Percentiles rank a stretch among this genome's conserved stretches.
phyloP scores from a whole-genome alignment of 64 coral and sea anemone species.

The Actinia tenebrosa region DNA sequence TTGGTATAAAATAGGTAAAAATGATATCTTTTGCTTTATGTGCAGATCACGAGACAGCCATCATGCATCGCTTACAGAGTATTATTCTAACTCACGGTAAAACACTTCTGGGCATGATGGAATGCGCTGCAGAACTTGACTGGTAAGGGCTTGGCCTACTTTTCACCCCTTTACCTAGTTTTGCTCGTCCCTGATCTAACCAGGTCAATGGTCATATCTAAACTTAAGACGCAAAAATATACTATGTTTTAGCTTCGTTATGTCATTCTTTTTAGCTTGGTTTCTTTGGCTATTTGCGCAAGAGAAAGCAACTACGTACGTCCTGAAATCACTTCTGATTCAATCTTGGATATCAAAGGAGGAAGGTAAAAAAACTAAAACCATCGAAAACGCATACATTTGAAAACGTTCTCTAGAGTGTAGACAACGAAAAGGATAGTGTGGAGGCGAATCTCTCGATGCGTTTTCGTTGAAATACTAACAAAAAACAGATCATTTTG shows the following conservation, averaged over 20 bases:
- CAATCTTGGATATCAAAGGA: conserved; percentile 78
- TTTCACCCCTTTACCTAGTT: too few relatives aligned
- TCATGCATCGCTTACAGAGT: conserved; percentile 95
- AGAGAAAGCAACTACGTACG: conserved; percentile 84
- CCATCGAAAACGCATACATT: too few relatives aligned
- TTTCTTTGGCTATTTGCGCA: conserved; percentile 81
- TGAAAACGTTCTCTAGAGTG: too few relatives aligned
- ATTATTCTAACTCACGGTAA: conserved; percentile 79
- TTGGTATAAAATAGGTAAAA: background rate
- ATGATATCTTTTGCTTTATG: background rate
- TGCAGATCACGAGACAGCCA: conserved; percentile 93
- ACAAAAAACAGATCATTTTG: too few relatives aligned
- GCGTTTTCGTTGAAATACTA: too few relatives aligned
- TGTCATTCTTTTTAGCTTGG: conserved; percentile 48
- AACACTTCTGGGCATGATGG: conserved; percentile 82
- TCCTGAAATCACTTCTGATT: conserved; percentile 65
- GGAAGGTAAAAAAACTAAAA: conserved; percentile 53
- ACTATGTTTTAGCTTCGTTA: background rate
- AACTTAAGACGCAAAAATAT: too few relatives aligned
- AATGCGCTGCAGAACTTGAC: conserved; percentile 90
- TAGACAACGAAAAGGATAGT: too few relatives aligned
- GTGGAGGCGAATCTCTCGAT: too few relatives aligned
- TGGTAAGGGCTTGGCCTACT: conserved; percentile 44
- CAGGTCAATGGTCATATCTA: too few relatives aligned
- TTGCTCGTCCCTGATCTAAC: too few relatives aligned